phyloP scores from a whole-genome alignment of 2,888 invertebrate species.

The Helleia helle region DNA sequence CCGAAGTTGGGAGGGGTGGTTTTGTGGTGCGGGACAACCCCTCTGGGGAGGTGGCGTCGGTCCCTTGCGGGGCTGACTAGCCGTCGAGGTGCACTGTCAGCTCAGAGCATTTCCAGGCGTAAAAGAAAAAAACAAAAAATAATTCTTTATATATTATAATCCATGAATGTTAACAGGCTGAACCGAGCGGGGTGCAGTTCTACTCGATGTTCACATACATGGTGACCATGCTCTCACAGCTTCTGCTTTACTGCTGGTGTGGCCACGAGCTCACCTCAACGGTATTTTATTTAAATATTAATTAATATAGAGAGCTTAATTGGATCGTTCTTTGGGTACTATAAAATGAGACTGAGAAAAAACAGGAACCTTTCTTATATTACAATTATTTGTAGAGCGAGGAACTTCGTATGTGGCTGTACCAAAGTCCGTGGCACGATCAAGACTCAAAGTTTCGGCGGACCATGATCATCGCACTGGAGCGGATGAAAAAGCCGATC shows the following conservation, averaged over 20 bases:
- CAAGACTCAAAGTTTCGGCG: conserved; percentile 53
- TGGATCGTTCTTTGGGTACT: too few relatives aligned
- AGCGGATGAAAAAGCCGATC: conserved; percentile 60
- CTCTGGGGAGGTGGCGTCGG: too few relatives aligned
- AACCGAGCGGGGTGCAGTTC: conserved; percentile 53
- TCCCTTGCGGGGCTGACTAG: too few relatives aligned
- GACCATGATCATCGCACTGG: conserved; percentile 60
- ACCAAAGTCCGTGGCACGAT: conserved; percentile 70
- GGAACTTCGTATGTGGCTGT: conserved; percentile 58
- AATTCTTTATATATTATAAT: neutral
- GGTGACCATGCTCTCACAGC: conserved; percentile 66
- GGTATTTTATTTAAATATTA: conserved; percentile 32
- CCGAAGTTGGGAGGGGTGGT: too few relatives aligned
- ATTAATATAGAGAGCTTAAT: too few relatives aligned
- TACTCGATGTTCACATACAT: conserved; percentile 55
- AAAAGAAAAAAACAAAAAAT: too few relatives aligned
- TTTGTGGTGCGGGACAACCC: too few relatives aligned
- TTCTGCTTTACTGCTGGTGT: conserved; percentile 69
- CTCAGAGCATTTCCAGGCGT: too few relatives aligned
- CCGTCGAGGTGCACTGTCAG: too few relatives aligned
- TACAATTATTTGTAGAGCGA: conserved; percentile 61
- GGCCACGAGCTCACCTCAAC: conserved; percentile 62
- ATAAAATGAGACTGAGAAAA: too few relatives aligned
- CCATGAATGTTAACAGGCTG: conserved; percentile 30
- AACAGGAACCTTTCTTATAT: too few relatives aligned